Conservation (phyloP, 2,888 invertebrate species). For the Apamea monoglypha region DNA sequence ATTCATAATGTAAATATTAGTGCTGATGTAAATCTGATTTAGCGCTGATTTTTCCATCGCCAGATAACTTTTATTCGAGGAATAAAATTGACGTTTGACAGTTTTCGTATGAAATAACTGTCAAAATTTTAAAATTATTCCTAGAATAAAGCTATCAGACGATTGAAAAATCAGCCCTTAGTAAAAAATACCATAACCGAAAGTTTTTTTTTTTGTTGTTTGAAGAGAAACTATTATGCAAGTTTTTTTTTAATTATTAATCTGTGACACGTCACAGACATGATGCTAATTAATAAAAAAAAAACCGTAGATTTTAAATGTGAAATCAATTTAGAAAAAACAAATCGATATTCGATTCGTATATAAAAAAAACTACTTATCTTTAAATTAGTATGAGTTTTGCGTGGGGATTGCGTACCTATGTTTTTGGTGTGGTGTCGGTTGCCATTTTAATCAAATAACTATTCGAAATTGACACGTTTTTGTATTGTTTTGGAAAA, state of each 20-base stretch:
- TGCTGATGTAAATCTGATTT: slow-evolving; percentile 3
- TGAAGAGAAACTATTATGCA: background rate
- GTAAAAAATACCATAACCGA: background rate
- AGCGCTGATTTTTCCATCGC: too few species aligned
- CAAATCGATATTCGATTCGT: too few species aligned
- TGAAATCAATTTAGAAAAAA: background rate
- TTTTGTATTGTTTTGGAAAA: slow-evolving; percentile 47
- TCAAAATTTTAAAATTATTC: too few species aligned
- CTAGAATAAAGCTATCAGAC: too few species aligned
- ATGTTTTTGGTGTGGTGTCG: slow-evolving; percentile 58
- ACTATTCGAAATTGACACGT: slow-evolving; percentile 36
- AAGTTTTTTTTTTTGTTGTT: background rate
- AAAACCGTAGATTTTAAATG: background rate
- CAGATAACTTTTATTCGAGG: too few species aligned
- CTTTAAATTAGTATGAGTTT: background rate
- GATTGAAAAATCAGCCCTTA: too few species aligned
- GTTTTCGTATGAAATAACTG: too few species aligned
- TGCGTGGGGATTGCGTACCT: slow-evolving; percentile 30
- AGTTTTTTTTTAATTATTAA: background rate
- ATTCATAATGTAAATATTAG: slow-evolving; percentile 50
- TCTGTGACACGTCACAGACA: background rate
- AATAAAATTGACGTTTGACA: too few species aligned
- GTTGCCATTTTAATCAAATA: slow-evolving; percentile 57
- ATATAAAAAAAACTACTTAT: background rate
- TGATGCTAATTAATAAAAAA: background rate